Base-by-base conservation (phyloP, 2,888 invertebrate genomes). In the Isoperla grammatica region DNA sequence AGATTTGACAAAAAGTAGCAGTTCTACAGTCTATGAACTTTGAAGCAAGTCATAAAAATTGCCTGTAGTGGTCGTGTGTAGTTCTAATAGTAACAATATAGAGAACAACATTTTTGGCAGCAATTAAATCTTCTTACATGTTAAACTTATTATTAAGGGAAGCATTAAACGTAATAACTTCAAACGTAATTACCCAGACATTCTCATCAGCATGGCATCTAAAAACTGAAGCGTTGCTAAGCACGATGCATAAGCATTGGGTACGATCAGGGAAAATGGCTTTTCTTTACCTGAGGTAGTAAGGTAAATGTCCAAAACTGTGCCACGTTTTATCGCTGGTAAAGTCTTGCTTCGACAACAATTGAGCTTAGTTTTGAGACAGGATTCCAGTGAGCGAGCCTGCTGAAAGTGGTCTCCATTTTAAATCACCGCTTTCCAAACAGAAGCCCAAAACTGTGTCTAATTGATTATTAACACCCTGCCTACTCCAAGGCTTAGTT, bases 261-360 rank as follows among this genome's bases (percentile, higher is more conserved):
- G 56, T 20, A 23, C 20, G 6, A 19, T n/a, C 17, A 23, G 53
- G 46, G 23, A 22, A 23, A 35, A 40, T 6, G 13, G 8, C 20
- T 13, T 22, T 50, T 54, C 37, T 20, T 62, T 64, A 90, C 90
- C 90, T 90, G 90, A 88, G 77, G 88, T 88, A 77, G 88, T 88
- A 76, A 89, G 83, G 80, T 90, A 90, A 73, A 88, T 86, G 79
- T 90, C 90, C 77, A 86, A 83, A 76, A 83, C 81, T 77, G 86
- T 86, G 75, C 89, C 90, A 75, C 90, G 81, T 80, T 87, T 88
- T 76, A 90, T 82, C 67, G 88, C 83, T 72, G 90, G 90, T 73
- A 90, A 85, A 75, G 85, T 80, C 80, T 90, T 90, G 74, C 87
- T 83, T 75, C 88, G 84, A 74, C 81, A 79, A 74, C 86, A 84